Conservation (phyloP, 2,113 vertebrate genomes). For the Accipiter virgatus region DNA sequence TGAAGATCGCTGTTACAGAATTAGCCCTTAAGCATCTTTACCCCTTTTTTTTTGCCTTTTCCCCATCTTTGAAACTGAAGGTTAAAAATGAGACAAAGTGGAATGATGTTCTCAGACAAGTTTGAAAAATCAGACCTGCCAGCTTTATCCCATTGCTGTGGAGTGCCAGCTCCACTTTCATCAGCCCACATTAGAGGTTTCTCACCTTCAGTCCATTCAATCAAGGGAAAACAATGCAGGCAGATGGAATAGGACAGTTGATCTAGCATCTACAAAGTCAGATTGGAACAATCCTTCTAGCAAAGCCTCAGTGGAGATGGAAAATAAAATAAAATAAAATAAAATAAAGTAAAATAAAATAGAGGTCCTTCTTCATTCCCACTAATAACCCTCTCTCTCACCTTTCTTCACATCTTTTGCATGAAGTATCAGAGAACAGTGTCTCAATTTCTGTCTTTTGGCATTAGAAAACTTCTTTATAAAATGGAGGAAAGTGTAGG, state of each 20-base stretch:
- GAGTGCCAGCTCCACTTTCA: slow-evolving; percentile 1
- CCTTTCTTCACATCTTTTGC: not conserved
- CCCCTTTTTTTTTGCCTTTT: not conserved
- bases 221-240: not conserved
- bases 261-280: not conserved
- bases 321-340: not conserved
- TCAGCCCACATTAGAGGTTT: not conserved
- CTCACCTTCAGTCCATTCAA: not conserved
- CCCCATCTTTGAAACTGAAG: not conserved
- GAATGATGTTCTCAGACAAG: not conserved
- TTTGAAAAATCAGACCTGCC: slow-evolving; percentile 23
- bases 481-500: not conserved
- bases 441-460: not conserved
- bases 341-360: not conserved
- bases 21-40: not conserved
- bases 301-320: not conserved
- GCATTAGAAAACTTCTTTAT: not conserved
- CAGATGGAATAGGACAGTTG: not conserved
- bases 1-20: not conserved
- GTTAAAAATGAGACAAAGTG: not conserved
- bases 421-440: not conserved
- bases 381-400: not conserved
- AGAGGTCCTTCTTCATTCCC: not conserved
- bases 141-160: not conserved
- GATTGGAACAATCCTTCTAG: not conserved